Base-by-base conservation (phyloP, 2,797 vertebrate species). In the Discoglossus pictus region DNA sequence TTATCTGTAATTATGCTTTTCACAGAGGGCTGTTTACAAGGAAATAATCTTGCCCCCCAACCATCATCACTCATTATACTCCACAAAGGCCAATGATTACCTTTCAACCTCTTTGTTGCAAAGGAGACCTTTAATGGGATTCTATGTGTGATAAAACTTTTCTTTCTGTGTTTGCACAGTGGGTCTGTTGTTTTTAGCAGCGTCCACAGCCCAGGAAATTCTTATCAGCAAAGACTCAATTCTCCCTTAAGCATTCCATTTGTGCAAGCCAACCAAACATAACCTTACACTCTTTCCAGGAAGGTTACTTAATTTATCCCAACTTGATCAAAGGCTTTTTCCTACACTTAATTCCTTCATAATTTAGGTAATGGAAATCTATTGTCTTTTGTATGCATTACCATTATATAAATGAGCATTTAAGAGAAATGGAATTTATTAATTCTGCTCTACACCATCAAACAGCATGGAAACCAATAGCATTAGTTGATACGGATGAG, bases 141-240 rank as follows among this genome's bases (percentile, higher is more conserved):
- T 27, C 36, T 54, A 16, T 54, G 50, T 51, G 48, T 65, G 25
- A 35, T 65, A 56, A 56, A 58, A 25, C 34, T 31, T 39, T 48
- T 47, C 53, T 58, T 66, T 17, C 20, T 40, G 24, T 34, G 53
- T 58, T 66, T 59, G 53, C 64, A 66, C 64, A 66, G 53, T 13
- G 17, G n/a, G 35, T 15, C 53, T 59, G 34, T 54, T 65, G 62
- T 66, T 58, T 55, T 58, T 48, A 50, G 64, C 21, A 18, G 15
- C 31, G 53, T 51, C 64, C 64, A 50, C 64, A 58, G 53, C 64
- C 64, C 53, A 66, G 53, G 52, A 66, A 66, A 66, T 58, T 53
- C 53, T 66, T 58, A 66, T 66, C 64, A 48, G 34, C 48, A 9
- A 16, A 34, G 43, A 50, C 34, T 34, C 48, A 31, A 31, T 12